Percentiles rank a stretch among this genome's conserved stretches.
Conservation (phyloP, 2,113 vertebrate species). For the Camelus dromedarius region DNA sequence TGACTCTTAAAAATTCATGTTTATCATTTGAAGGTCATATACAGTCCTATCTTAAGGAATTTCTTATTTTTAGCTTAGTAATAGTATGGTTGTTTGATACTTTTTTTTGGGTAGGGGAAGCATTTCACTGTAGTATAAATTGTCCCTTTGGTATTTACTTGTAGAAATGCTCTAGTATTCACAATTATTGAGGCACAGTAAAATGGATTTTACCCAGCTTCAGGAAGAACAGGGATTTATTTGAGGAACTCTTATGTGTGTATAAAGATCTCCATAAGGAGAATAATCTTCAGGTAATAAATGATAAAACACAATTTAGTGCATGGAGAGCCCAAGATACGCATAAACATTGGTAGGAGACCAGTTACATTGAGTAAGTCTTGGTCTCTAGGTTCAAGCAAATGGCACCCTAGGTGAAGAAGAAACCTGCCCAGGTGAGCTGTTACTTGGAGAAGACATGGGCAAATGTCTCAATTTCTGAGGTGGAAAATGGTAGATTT, state of each 20-base stretch:
- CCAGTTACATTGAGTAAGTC: not conserved
- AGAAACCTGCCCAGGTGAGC: not conserved
- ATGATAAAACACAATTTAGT: not conserved
- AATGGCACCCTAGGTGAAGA: not conserved
- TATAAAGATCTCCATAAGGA: not conserved
- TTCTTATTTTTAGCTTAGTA: slow-evolving; percentile 6
- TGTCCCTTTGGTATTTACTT: not conserved
- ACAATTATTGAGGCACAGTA: not conserved
- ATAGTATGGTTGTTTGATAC: not conserved
- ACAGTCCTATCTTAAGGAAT: not conserved
- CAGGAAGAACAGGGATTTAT: not conserved
- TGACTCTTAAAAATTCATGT: slow-evolving; percentile 9
- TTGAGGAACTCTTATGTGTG: not conserved
- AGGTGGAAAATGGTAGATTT: not conserved
- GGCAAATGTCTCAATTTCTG: not conserved
- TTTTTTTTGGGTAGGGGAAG: not conserved
- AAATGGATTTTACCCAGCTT: not conserved
- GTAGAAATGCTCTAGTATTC: not conserved
- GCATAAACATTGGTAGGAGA: not conserved
- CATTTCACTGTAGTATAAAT: slow-evolving; percentile 4
- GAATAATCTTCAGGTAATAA: not conserved
- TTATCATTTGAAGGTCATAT: slow-evolving; percentile 37
- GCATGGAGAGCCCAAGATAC: not conserved
- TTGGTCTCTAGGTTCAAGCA: not conserved
- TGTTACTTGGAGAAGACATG: not conserved